Evolutionary conservation across 1,140 invertebrate genomes (phyloP).

Genomic region (Cherax quadricarinatus): DNA sequence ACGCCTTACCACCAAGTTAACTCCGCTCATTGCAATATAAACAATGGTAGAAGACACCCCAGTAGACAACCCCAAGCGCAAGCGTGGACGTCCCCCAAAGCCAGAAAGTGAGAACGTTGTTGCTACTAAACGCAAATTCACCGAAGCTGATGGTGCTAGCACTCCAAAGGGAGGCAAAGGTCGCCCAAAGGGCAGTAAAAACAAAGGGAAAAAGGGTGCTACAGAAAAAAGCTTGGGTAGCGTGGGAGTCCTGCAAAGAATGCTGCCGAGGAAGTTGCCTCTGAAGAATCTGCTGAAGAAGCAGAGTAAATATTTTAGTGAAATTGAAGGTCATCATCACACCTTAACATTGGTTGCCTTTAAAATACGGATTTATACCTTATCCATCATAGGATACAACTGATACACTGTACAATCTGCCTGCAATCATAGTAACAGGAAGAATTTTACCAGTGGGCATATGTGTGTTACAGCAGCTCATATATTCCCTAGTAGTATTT

Average conservation of each 20-base stretch:
- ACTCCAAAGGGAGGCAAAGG: conserved; percentile 44
- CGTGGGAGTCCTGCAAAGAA: conserved; percentile 51
- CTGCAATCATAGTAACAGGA: background rate
- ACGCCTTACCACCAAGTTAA: no score
- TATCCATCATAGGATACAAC: background rate
- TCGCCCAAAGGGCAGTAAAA: conserved; percentile 58
- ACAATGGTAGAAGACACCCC: conserved; percentile 48
- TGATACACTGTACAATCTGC: background rate
- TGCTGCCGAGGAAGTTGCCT: conserved; percentile 32
- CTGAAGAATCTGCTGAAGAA: conserved; percentile 52
- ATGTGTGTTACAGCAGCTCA: background rate
- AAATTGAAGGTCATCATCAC: conserved; percentile 2
- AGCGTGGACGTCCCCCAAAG: conserved; percentile 54
- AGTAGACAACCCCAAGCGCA: conserved; percentile 48
- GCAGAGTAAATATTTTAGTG: conserved; percentile 29
- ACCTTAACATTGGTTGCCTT: conserved; percentile 30
- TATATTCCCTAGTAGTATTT: background rate
- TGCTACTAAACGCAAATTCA: conserved; percentile 29
- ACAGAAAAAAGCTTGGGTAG: conserved; percentile 25
- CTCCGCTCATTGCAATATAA: no score
- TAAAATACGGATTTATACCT: background rate
- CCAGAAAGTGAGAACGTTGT: conserved; percentile 47
- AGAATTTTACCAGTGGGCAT: background rate
- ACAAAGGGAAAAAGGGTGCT: conserved; percentile 19
- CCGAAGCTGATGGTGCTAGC: background rate